Conservation (phyloP, 1,140 invertebrate genomes). For the Apis dorsata region DNA sequence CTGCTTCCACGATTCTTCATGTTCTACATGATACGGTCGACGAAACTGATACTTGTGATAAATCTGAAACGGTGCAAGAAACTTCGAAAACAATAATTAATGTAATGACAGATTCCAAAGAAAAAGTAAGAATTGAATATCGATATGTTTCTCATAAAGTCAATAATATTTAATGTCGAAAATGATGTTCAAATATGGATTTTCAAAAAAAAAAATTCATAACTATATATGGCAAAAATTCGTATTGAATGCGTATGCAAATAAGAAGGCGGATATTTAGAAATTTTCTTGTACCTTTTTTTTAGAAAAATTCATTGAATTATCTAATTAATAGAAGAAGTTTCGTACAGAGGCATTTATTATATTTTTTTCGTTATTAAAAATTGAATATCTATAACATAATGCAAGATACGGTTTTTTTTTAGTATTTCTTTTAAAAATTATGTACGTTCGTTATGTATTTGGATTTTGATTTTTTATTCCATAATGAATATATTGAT, state of each 20-base stretch:
- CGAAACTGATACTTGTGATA: constrained; percentile 34
- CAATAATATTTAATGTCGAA: too few species aligned
- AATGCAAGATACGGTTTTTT: neutral
- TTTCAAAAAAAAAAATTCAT: too few species aligned
- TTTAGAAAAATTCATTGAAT: too few species aligned
- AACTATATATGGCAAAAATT: too few species aligned
- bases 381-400: neutral
- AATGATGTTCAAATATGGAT: too few species aligned
- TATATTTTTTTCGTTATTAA: too few species aligned
- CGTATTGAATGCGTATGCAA: too few species aligned
- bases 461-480: too few species aligned
- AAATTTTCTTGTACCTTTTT: too few species aligned
- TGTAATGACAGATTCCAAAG: neutral
- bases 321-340: neutral
- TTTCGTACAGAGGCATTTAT: too few species aligned
- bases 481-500: too few species aligned
- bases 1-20: constrained; percentile 64
- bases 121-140: constrained; percentile 30
- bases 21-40: constrained; percentile 67
- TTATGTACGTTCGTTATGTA: neutral
- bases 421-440: neutral
- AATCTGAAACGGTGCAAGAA: neutral
- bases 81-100: neutral
- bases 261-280: too few species aligned
- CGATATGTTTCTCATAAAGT: neutral